A percentile compares a stretch with the other conserved stretches of the same genome.
Evolutionary conservation across 2,113 vertebrate genomes (phyloP).

Genomic region (Xiphophorus maculatus): DNA sequence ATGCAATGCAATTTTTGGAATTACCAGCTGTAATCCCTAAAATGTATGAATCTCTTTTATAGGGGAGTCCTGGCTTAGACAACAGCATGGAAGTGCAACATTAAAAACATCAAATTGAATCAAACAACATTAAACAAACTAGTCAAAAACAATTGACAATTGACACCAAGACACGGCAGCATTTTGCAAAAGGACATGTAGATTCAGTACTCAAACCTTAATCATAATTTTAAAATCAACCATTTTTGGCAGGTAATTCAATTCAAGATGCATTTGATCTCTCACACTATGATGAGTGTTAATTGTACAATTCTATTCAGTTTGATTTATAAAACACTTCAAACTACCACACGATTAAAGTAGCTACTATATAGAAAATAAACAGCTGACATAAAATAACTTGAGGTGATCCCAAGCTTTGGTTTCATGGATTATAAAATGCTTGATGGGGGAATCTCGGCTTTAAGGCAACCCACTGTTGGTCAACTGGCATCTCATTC

Average conservation of each 20-base stretch:
- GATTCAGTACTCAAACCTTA: background rate
- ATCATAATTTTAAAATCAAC: background rate
- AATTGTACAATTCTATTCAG: background rate
- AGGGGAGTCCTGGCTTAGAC: background rate
- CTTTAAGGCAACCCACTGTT: no score
- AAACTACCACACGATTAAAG: background rate
- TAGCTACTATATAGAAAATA: background rate
- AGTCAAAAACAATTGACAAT: background rate
- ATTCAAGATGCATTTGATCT: background rate
- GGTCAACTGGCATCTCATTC: no score
- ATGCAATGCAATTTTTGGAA: no score
- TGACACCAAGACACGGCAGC: background rate
- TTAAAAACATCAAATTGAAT: background rate
- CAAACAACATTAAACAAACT: background rate
- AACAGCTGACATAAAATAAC: background rate
- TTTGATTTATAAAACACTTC: background rate
- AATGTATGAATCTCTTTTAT: background rate
- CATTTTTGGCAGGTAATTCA: background rate
- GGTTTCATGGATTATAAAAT: background rate
- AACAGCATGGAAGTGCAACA: background rate
- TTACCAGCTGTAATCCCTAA: background rate
- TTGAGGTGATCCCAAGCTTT: background rate
- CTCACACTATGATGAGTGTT: background rate
- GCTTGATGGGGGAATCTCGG: no score
- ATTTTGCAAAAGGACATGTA: background rate